A percentile compares a stretch with the other conserved stretches of the same genome.
These are phyloP conservation scores for Antennarius striatus DNA, from an alignment of 2,113 vertebrate genomes.

Conservation along the genomic window DNA sequence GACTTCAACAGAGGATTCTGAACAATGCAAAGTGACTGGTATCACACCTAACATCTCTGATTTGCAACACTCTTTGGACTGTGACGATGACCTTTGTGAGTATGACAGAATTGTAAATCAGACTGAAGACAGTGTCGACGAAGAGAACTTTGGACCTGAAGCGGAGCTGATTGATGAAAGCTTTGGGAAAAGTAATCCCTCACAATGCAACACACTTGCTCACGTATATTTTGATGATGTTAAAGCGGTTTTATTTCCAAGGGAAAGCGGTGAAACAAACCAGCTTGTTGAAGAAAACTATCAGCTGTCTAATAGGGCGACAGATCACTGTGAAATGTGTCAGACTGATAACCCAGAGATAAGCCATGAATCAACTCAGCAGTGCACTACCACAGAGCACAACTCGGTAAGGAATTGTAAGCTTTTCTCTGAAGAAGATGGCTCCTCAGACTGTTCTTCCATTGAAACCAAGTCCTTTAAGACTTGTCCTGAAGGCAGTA, in stretches of 20 bases:
- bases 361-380: constrained; percentile 29
- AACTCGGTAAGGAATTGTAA: constrained; percentile 18
- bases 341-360: constrained; percentile 19
- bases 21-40: constrained; percentile 35
- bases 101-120: constrained; percentile 9
- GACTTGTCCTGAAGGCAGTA: constrained; percentile 54
- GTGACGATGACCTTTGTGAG: constrained; percentile 31
- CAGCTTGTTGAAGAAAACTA: constrained; percentile 21
- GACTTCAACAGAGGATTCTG: constrained; percentile 39
- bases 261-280: constrained; percentile 25
- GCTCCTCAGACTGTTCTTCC: constrained; percentile 64
- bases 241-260: neutral
- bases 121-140: constrained; percentile 11
- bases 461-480: constrained; percentile 67
- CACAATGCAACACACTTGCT: neutral
- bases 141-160: constrained; percentile 27
- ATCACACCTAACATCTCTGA: constrained; percentile 12
- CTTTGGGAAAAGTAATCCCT: neutral
- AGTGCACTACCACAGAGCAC: constrained; percentile 30
- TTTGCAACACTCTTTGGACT: constrained; percentile 34
- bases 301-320: neutral
- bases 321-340: constrained; percentile 21
- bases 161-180: neutral
- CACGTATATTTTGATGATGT: constrained; percentile 24
- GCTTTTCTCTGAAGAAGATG: constrained; percentile 55